phyloP scores from a whole-genome alignment of 2,888 invertebrate genomes.

The Callimorpha dominula region DNA sequence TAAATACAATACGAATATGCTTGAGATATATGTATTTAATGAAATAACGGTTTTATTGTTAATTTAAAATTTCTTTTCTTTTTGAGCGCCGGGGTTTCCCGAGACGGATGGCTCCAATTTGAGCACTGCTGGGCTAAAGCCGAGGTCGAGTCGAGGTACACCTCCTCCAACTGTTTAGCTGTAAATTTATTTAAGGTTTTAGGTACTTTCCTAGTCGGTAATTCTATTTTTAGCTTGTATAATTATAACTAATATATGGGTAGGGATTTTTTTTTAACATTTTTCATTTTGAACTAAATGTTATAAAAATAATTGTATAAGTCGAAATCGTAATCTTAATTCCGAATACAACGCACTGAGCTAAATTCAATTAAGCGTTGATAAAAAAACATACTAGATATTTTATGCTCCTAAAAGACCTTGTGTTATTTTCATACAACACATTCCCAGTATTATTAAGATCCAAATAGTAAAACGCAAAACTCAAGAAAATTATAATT shows the following conservation, averaged over 20 bases:
- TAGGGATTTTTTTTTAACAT: too few relatives aligned
- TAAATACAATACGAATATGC: too few relatives aligned
- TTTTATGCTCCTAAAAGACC: not conserved
- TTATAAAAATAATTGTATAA: not conserved
- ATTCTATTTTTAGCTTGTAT: not conserved
- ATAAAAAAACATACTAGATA: not conserved
- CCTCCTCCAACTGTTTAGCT: not conserved
- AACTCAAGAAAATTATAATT: not conserved
- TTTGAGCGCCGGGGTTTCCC: not conserved
- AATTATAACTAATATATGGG: too few relatives aligned
- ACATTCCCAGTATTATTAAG: not conserved
- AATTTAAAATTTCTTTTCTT: too few relatives aligned
- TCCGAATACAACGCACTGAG: not conserved
- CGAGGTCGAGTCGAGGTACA: not conserved
- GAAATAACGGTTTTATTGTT: too few relatives aligned
- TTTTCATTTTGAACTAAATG: not conserved
- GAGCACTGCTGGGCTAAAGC: not conserved
- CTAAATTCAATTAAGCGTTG: not conserved
- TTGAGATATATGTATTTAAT: too few relatives aligned
- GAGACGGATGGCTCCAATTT: not conserved
- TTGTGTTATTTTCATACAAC: not conserved
- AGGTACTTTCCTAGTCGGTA: not conserved
- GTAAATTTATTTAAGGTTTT: not conserved
- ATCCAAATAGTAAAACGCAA: not conserved
- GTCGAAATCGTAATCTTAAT: not conserved